Percentiles rank a stretch among this genome's conserved stretches.
phyloP scores from a whole-genome alignment of 2,888 invertebrate genomes.

The Oxycera nigricornis region DNA sequence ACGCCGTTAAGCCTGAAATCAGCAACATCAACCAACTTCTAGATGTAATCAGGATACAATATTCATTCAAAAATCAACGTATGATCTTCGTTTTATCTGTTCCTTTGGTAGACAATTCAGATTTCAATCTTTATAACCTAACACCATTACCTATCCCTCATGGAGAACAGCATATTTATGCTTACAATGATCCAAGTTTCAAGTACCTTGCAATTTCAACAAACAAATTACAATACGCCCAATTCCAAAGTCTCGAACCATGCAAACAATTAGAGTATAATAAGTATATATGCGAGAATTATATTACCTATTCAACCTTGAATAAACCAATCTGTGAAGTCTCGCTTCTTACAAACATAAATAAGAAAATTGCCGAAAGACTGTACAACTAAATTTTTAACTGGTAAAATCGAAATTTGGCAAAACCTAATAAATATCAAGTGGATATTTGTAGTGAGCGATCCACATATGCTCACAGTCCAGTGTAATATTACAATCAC shows the following conservation, averaged over 20 bases:
- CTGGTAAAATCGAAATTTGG: slow-evolving; percentile 11
- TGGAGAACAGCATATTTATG: slow-evolving; percentile 6
- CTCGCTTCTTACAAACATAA: no score
- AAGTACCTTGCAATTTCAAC: slow-evolving; percentile 17
- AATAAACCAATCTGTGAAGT: slow-evolving; percentile 15
- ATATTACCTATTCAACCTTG: slow-evolving; percentile 7
- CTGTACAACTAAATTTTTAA: not conserved
- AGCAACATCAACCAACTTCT: not conserved
- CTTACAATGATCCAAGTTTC: slow-evolving; percentile 33
- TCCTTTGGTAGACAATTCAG: not conserved
- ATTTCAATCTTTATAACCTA: slow-evolving; percentile 7
- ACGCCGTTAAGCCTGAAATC: not conserved
- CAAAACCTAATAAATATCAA: not conserved
- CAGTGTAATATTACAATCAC: not conserved
- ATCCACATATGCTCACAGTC: no score
- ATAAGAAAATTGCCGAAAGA: no score
- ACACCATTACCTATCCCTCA: slow-evolving; percentile 23
- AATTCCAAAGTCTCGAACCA: not conserved
- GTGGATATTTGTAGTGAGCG: slow-evolving; percentile 9
- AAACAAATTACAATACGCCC: slow-evolving; percentile 7
- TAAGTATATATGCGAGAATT: slow-evolving; percentile 31
- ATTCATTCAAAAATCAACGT: not conserved
- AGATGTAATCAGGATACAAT: not conserved
- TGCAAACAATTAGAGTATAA: slow-evolving; percentile 8
- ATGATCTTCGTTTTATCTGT: not conserved